These are phyloP conservation scores for Alsophila aescularia DNA, from an alignment of 2,888 invertebrate species.

Conservation along the genomic window DNA sequence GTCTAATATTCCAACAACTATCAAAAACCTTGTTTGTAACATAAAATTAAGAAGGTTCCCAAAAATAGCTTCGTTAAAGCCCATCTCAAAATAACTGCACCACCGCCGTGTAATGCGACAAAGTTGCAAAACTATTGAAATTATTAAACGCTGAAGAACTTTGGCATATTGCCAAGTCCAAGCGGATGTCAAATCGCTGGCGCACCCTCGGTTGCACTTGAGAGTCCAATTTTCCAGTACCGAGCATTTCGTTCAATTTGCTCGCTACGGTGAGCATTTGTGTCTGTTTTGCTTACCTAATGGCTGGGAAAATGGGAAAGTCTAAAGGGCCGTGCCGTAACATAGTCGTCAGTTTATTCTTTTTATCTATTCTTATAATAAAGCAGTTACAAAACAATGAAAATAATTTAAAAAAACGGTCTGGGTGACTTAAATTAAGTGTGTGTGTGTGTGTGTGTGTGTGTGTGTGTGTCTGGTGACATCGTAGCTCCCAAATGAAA, in stretches of 20 bases:
- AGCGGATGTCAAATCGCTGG: slow-evolving; percentile 42
- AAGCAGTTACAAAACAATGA: no score
- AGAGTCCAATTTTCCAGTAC: slow-evolving; percentile 53
- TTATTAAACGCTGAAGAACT: slow-evolving; percentile 34
- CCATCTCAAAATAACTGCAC: slow-evolving; percentile 38
- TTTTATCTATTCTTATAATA: background rate
- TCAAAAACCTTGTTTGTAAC: no score
- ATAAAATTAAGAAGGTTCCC: background rate
- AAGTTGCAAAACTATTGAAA: slow-evolving; percentile 25
- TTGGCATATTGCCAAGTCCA: slow-evolving; percentile 52
- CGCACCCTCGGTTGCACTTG: slow-evolving; percentile 46
- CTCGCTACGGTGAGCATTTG: slow-evolving; percentile 35
- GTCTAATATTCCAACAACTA: no score
- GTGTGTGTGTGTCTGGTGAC: no score
- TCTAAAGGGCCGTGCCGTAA: background rate
- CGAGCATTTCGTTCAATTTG: slow-evolving; percentile 34
- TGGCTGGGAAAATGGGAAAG: slow-evolving; percentile 16
- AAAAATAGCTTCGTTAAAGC: slow-evolving; percentile 6
- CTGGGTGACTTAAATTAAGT: no score
- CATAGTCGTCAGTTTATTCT: background rate
- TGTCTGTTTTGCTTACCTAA: slow-evolving; percentile 25
- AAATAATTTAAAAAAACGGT: no score
- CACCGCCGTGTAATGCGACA: slow-evolving; percentile 33
- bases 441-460: no score
- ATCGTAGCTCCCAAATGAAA: no score